These are phyloP conservation scores for Ctenoplectra terminalis DNA, from an alignment of 1,140 invertebrate species.

Conservation along the genomic window DNA sequence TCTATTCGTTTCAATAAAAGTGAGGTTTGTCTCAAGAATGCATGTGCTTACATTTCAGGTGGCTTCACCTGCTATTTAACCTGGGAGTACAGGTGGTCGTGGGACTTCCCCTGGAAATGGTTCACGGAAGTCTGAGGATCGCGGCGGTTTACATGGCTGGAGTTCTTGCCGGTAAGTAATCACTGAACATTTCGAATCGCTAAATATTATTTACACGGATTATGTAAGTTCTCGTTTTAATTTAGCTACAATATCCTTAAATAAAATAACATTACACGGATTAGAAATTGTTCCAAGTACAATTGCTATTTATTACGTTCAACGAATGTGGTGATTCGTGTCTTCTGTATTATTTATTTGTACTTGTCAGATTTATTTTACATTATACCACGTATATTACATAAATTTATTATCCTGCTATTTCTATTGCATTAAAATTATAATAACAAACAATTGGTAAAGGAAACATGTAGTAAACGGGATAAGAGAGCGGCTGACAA, in stretches of 20 bases:
- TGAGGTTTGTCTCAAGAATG: not conserved
- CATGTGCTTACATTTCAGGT: conserved; percentile 85
- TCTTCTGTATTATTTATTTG: not conserved
- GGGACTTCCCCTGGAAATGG: conserved; percentile 97
- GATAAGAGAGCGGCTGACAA: not conserved
- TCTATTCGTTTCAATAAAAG: conserved; percentile 1
- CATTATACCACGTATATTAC: too few species aligned
- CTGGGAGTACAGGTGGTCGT: conserved; percentile 95
- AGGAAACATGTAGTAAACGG: too few species aligned
- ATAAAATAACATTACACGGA: too few species aligned
- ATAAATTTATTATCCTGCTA: too few species aligned
- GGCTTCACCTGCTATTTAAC: conserved; percentile 97
- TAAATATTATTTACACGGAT: not conserved
- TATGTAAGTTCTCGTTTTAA: not conserved
- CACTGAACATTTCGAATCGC: conserved; percentile 31
- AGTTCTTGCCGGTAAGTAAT: conserved; percentile 90
- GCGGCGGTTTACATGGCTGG: conserved; percentile 96
- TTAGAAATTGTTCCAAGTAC: not conserved
- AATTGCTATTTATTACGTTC: not conserved
- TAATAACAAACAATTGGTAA: too few species aligned
- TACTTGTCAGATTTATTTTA: not conserved
- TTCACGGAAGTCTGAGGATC: conserved; percentile 95
- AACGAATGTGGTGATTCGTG: not conserved
- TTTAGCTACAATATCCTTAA: not conserved
- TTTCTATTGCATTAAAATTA: too few species aligned